A percentile compares a stretch with the other conserved stretches of the same genome.
Conservation (phyloP, 2,113 vertebrate species). For the Leiothrix lutea region DNA sequence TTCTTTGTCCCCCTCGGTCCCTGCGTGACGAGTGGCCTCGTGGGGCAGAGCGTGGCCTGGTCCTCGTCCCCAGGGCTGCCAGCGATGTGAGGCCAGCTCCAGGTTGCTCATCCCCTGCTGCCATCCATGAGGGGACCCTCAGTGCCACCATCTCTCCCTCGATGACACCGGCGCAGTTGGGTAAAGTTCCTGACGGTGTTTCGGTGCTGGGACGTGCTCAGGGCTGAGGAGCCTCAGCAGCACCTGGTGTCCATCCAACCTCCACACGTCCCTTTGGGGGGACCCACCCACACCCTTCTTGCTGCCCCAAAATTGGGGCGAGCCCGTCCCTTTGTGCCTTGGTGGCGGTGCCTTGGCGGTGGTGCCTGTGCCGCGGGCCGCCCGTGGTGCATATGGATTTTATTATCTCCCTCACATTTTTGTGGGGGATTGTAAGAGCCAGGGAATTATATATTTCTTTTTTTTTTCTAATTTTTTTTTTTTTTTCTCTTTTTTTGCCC, state of each 20-base stretch:
- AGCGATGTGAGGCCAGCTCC: rapidly evolving
- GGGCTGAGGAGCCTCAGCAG: not conserved
- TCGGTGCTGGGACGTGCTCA: rapidly evolving
- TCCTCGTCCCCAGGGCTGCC: not conserved
- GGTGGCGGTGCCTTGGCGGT: not conserved
- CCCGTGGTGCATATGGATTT: conserved; percentile 64
- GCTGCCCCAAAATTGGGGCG: not conserved
- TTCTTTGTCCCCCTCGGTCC: not conserved
- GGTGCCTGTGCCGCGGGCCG: not conserved
- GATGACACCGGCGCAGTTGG: not conserved
- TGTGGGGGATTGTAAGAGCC: conserved; percentile 54
- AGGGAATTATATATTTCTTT: not conserved
- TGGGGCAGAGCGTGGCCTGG: not conserved
- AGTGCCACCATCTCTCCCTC: not conserved
- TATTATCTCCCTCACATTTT: conserved; percentile 69
- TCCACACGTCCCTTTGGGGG: rapidly evolving
- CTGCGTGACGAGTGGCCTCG: rapidly evolving
- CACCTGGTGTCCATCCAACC: rapidly evolving
- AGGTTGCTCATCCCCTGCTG: not conserved
- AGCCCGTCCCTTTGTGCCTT: conserved; percentile 12
- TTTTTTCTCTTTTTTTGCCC: not conserved
- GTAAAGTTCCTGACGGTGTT: not conserved
- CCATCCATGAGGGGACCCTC: not conserved
- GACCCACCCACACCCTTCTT: rapidly evolving
- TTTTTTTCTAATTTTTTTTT: not conserved